A percentile compares a stretch with the other conserved stretches of the same genome.
Conservation (phyloP, 1,140 invertebrate genomes). For the Anadara kagoshimensis region DNA sequence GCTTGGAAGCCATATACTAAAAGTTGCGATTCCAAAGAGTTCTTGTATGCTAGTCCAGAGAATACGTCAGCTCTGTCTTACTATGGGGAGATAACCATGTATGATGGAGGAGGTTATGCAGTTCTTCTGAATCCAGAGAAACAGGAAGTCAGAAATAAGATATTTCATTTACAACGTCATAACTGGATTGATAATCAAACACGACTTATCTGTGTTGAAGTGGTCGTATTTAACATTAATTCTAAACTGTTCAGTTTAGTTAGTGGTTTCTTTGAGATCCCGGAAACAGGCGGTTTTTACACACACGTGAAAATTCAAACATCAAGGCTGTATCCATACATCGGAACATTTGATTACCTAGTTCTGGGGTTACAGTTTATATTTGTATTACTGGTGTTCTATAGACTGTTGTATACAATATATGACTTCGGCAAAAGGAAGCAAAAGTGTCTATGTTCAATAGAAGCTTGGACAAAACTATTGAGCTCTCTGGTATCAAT, state of each 20-base stretch:
- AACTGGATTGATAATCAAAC: slow-evolving; percentile 75
- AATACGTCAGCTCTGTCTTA: slow-evolving; percentile 7
- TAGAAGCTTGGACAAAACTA: slow-evolving; percentile 3
- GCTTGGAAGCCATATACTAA: not conserved
- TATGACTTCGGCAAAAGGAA: slow-evolving; percentile 18
- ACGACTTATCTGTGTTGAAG: slow-evolving; percentile 75
- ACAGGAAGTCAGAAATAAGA: slow-evolving; percentile 33
- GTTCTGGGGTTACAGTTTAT: slow-evolving; percentile 51
- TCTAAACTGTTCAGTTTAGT: slow-evolving; percentile 69
- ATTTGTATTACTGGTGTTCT: slow-evolving; percentile 48
- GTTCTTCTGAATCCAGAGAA: slow-evolving; percentile 25
- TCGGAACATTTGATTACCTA: slow-evolving; percentile 22
- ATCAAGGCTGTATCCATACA: slow-evolving; percentile 5
- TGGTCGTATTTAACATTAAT: slow-evolving; percentile 75
- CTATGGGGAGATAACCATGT: not conserved
- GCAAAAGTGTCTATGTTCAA: not conserved
- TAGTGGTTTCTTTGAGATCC: slow-evolving; percentile 56
- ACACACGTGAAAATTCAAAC: not conserved
- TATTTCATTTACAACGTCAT: slow-evolving; percentile 62
- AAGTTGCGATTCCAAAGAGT: not conserved
- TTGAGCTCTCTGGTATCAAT: slow-evolving; percentile 3
- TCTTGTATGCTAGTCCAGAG: slow-evolving; percentile 7
- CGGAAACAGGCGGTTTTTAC: not conserved
- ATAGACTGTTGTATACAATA: not conserved
- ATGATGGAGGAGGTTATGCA: slow-evolving; percentile 24